Conservation (phyloP, 2,797 vertebrate species). For the Coccyzus lansbergi region DNA sequence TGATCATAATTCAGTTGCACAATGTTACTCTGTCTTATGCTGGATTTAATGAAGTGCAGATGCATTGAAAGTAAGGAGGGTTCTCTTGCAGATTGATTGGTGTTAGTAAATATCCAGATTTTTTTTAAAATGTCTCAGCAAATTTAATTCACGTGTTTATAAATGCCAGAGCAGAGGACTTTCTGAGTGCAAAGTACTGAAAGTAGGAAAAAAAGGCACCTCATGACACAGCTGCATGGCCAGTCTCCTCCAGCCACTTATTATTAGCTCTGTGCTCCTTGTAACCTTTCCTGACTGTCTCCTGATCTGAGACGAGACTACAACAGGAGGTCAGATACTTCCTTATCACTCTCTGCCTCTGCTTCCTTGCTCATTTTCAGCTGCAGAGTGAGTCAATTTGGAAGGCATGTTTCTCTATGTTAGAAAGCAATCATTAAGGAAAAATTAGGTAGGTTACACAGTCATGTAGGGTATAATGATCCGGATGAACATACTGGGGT, state of each 20-base stretch:
- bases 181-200: neutral
- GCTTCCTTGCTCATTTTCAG: neutral
- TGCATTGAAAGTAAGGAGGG: neutral
- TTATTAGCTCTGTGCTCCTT: neutral
- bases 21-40: neutral
- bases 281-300: neutral
- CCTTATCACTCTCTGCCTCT: neutral
- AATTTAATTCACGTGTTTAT: neutral
- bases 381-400: neutral
- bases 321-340: neutral
- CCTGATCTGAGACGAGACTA: neutral
- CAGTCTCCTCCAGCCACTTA: neutral
- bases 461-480: neutral
- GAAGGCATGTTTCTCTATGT: neutral
- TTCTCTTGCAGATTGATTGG: neutral
- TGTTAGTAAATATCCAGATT: neutral
- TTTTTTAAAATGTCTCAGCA: neutral
- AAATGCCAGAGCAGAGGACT: neutral
- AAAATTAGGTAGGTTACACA: slow-evolving; percentile 4
- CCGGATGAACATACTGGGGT: neutral
- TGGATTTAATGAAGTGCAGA: neutral
- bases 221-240: fast-evolving
- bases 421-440: slow-evolving; percentile 17
- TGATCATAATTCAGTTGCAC: neutral
- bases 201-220: neutral